Evolutionary conservation across 2,888 invertebrate genomes (phyloP), one percentile per base, ranked within the genome.

Genomic region (Noctua janthe): DNA sequence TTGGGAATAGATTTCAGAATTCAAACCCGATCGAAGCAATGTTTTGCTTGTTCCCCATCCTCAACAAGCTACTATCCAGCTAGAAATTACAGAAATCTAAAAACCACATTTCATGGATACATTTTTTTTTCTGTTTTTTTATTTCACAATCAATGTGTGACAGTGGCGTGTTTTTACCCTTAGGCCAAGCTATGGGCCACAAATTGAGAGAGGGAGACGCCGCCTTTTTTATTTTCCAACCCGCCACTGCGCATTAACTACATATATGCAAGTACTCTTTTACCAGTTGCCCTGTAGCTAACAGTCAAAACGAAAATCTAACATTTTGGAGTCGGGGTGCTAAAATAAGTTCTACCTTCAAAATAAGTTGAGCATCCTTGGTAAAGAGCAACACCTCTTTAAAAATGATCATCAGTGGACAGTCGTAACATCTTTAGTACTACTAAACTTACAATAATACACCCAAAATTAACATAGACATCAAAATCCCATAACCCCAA

Each of bases 401-500:
- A 13, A 59, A 29, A 59, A 29, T 15, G 0, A 29, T 13, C 62
- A 62, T 15, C 5, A 39, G 2, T 20, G 23, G 23, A 0, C 43
- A 67, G 13, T 67, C 23, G 11, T 6, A 2, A 43, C 6, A 43
- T 43, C 23, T 23, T 23, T 6, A 23, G 15, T 47, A n/a, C 43
- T 47, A n/a, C 6, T n/a, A 69, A 67, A 67, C 43, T 3, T 67
- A 13, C 13, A 43, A 43, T 3, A n/a, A 13, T 3, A 69, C 13
- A 67, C 5, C 43, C 20, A 67, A 43, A 67, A 43, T 43, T 20
- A 43, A 29, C 3, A 43, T 17, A 66, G 15, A 66, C n/a, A 71
- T 72, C 51, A 43, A 8, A 71, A 78, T 8, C 35, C 64, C 51
- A 69, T 54, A 75, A 71, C 66, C 17, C 43, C 13, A 39, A 76